These are phyloP conservation scores for Magallana gigas DNA, from an alignment of 1,140 invertebrate genomes.

Conservation along the genomic window DNA sequence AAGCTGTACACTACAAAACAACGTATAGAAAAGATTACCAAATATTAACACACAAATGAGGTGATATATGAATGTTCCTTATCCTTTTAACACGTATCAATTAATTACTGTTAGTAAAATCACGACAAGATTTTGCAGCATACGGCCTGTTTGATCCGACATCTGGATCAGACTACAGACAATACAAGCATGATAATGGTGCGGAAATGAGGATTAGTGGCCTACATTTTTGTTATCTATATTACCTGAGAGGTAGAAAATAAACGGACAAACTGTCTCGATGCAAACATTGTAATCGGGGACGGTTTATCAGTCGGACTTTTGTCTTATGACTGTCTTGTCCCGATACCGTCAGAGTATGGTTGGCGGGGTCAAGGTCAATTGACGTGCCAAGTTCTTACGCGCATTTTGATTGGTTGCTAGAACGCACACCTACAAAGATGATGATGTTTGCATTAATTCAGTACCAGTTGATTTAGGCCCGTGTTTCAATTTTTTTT, in stretches of 20 bases:
- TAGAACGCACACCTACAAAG: slow-evolving; percentile 26
- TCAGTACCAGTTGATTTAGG: too few species aligned
- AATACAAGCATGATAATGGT: neutral
- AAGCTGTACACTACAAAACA: too few species aligned
- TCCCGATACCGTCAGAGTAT: neutral
- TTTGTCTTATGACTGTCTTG: neutral
- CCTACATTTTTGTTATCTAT: slow-evolving; percentile 49
- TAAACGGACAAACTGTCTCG: slow-evolving; percentile 53
- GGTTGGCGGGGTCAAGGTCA: slow-evolving; percentile 16
- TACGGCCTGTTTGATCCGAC: too few species aligned
- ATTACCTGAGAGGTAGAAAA: slow-evolving; percentile 57
- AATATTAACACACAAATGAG: too few species aligned
- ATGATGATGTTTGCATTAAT: too few species aligned
- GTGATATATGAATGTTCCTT: too few species aligned
- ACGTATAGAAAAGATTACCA: too few species aligned
- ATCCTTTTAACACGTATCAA: too few species aligned
- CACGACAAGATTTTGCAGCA: too few species aligned
- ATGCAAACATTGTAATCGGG: slow-evolving; percentile 47
- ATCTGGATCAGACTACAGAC: neutral
- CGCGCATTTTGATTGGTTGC: neutral
- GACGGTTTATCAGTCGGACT: slow-evolving; percentile 13
- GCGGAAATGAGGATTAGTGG: neutral
- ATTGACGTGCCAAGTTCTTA: slow-evolving; percentile 26
- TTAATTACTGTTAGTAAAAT: too few species aligned
- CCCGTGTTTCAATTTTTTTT: too few species aligned